Conservation (phyloP, 2,888 invertebrate genomes). For the Lingula anatina region DNA sequence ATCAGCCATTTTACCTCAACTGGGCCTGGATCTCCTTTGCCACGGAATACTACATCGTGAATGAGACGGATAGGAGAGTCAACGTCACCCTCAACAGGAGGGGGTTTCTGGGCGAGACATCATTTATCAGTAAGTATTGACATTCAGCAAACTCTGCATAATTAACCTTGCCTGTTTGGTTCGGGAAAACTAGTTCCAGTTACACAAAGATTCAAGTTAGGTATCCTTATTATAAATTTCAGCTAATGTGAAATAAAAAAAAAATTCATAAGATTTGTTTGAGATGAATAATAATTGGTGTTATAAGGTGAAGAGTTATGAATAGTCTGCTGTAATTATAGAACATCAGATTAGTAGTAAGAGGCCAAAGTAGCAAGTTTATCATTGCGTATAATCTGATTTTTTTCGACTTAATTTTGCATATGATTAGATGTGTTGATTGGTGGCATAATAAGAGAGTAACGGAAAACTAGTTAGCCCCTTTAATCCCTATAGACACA, state of each 20-base stretch:
- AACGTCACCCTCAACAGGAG: slow-evolving; percentile 38
- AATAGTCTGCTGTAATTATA: too few species aligned
- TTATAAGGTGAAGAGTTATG: too few species aligned
- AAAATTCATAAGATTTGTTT: too few species aligned
- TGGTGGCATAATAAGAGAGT: neutral
- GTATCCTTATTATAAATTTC: too few species aligned
- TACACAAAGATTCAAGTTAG: too few species aligned
- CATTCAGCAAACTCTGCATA: too few species aligned
- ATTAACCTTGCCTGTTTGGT: too few species aligned
- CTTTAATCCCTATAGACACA: neutral
- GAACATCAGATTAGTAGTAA: too few species aligned
- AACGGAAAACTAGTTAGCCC: neutral
- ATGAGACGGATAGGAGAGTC: slow-evolving; percentile 39
- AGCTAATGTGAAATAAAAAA: too few species aligned
- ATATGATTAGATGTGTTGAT: neutral
- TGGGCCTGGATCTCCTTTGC: slow-evolving; percentile 51
- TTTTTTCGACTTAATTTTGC: neutral
- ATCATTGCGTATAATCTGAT: neutral
- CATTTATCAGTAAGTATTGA: slow-evolving; percentile 45
- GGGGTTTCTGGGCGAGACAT: slow-evolving; percentile 49
- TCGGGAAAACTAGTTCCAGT: too few species aligned
- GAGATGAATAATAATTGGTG: too few species aligned
- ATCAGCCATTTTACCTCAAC: slow-evolving; percentile 46
- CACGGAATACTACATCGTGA: slow-evolving; percentile 25
- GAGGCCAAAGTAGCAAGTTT: neutral